Evolutionary conservation across 2,797 vertebrate genomes (phyloP).

Genomic region (Anguilla pacifica): DNA sequence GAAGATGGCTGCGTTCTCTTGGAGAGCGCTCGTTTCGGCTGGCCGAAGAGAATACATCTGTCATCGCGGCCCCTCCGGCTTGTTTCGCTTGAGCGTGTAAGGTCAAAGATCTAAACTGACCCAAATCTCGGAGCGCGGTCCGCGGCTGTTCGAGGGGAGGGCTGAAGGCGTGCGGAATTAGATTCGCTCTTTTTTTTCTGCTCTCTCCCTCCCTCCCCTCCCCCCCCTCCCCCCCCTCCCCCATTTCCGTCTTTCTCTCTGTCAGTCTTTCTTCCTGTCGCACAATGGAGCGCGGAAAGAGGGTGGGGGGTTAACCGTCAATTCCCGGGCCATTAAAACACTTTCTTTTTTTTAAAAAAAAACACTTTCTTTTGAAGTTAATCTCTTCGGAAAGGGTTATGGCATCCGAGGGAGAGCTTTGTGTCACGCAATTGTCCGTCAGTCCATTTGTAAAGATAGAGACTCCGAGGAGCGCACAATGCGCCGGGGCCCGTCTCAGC

Average conservation of each 20-base stretch:
- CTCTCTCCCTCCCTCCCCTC: constrained; percentile 22
- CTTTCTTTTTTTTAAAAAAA: background rate
- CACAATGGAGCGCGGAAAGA: constrained; percentile 34
- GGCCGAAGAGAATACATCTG: constrained; percentile 57
- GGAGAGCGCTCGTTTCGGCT: constrained; percentile 45
- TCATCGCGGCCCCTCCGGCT: constrained; percentile 52
- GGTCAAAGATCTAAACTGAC: constrained; percentile 62
- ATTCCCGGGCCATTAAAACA: constrained; percentile 51
- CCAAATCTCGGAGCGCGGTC: constrained; percentile 60
- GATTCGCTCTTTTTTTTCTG: constrained; percentile 46
- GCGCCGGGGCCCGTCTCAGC: background rate
- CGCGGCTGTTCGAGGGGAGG: constrained; percentile 35
- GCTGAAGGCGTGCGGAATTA: constrained; percentile 49
- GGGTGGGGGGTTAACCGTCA: background rate
- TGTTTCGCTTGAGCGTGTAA: constrained; percentile 28
- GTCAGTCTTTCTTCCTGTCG: background rate
- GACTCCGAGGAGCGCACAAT: background rate
- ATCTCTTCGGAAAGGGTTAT: constrained; percentile 45
- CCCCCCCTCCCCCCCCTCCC: background rate
- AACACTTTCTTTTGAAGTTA: constrained; percentile 46
- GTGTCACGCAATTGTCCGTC: constrained; percentile 51
- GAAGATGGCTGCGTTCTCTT: constrained; percentile 21
- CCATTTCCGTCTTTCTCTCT: constrained; percentile 31
- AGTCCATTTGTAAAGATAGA: constrained; percentile 55
- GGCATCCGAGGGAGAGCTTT: constrained; percentile 37